Base-by-base conservation (phyloP, 1,140 invertebrate genomes). In the Bathynomus jamesi region DNA sequence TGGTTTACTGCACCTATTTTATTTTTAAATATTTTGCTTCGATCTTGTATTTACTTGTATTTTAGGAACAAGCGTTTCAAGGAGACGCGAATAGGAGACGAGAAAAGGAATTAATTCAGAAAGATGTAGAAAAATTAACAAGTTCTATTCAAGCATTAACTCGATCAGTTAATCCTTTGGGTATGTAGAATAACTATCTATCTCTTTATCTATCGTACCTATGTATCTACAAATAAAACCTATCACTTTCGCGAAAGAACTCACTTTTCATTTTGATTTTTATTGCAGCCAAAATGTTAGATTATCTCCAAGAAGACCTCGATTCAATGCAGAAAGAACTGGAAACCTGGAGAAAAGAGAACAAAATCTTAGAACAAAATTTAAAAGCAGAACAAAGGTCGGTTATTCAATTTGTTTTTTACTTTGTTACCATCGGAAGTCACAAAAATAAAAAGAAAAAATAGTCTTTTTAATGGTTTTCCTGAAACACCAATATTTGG, bases 321-420 rank as follows among this genome's bases (percentile, higher is more conserved):
- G 95, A 99, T 83, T 89, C 93, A 0, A 98, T 98, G 95, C 88
- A 94, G 76, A 88, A 90, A 78, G 95, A 98, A 83, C 81, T 96
- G 17, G 84, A 88, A 46, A 89, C 89, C 78, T 99, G 95, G 94
- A 87, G 86, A 69, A 86, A 87, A 65, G 89, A 90, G 67, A 92
- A 91, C 80, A 86, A 87, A 71, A 13, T 71, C 32, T 67, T 78
- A 17, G 31, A 67, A 4, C 73, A 73, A 27, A 74, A 67, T 30
- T 66, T 77, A n/a, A 74, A 67, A 7, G 28, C 65, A 25, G 76
- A 77, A 13, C 76, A 77, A 60, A 72, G 75, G 75, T 77, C n/a
- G n/a, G 71, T 74, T 17, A 66, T 13, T 28, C 27, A n/a, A 10
- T 24, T 17, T 1, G 10, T 30, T 67, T 25, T 25, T 1, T 13